These are phyloP conservation scores for Phania funesta DNA, from an alignment of 2,888 invertebrate species.

Conservation along the genomic window DNA sequence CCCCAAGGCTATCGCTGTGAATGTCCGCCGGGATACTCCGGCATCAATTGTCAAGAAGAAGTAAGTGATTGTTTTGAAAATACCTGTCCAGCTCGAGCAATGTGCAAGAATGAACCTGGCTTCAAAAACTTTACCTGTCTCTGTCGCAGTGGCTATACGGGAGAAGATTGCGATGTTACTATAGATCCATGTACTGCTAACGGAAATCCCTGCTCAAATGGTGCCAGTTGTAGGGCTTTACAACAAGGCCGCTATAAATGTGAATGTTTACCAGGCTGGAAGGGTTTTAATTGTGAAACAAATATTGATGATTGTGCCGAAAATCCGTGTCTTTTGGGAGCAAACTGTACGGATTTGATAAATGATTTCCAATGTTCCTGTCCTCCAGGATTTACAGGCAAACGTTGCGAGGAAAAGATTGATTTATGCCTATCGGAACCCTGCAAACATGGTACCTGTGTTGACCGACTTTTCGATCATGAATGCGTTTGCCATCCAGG, in stretches of 20 bases:
- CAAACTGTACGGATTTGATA: constrained; percentile 95
- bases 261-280: constrained; percentile 98
- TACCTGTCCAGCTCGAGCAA: constrained; percentile 96
- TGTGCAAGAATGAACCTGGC: constrained; percentile 97
- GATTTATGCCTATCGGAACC: constrained; percentile 94
- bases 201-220: constrained; percentile 95
- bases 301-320: constrained; percentile 97
- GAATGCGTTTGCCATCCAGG: constrained; percentile 96
- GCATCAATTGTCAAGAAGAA: constrained; percentile 97
- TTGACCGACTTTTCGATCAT: constrained; percentile 92
- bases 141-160: constrained; percentile 96
- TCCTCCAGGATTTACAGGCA: constrained; percentile 96
- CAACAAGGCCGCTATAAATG: constrained; percentile 96
- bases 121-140: constrained; percentile 94
- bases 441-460: constrained; percentile 95
- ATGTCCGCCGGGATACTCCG: constrained; percentile 92
- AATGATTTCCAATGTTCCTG: constrained; percentile 97
- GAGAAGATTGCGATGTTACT: constrained; percentile 93
- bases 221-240: constrained; percentile 92
- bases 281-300: constrained; percentile 96
- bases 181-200: constrained; percentile 94
- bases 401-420: constrained; percentile 96
- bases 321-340: constrained; percentile 92
- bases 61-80: constrained; percentile 92
- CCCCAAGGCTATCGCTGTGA: constrained; percentile 96